Evolutionary conservation across 2,888 invertebrate genomes (phyloP).

Genomic region (Dyspetes luteomarginatus): DNA sequence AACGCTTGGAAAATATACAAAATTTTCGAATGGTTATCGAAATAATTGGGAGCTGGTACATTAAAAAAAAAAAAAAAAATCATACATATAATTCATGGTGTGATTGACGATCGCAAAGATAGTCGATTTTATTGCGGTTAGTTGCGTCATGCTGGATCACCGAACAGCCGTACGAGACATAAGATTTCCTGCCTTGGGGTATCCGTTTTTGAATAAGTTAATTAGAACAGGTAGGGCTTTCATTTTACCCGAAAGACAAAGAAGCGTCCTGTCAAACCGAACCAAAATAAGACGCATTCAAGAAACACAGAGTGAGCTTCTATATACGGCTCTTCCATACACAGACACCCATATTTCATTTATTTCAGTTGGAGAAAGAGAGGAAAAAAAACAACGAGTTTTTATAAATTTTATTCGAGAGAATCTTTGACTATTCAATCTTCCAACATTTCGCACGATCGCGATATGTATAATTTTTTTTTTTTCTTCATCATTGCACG

Average conservation of each 20-base stretch:
- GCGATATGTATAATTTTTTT: background rate
- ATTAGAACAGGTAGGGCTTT: slow-evolving; percentile 81
- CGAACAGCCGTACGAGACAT: slow-evolving; percentile 72
- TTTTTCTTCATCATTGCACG: background rate
- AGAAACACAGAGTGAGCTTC: slow-evolving; percentile 20
- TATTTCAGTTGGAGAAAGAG: slow-evolving; percentile 59
- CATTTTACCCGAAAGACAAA: slow-evolving; percentile 77
- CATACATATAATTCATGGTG: background rate
- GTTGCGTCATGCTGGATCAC: slow-evolving; percentile 21
- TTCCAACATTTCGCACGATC: background rate
- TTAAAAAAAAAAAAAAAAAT: background rate
- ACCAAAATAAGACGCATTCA: slow-evolving; percentile 82
- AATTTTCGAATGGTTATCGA: background rate
- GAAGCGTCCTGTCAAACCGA: slow-evolving; percentile 78
- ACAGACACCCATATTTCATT: slow-evolving; percentile 71
- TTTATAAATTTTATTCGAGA: background rate
- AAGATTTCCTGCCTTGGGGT: slow-evolving; percentile 79
- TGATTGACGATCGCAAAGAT: background rate
- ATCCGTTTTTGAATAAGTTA: slow-evolving; percentile 80
- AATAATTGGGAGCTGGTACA: slow-evolving; percentile 1
- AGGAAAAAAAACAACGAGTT: background rate
- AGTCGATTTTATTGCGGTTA: background rate
- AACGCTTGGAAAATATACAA: background rate
- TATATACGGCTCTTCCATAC: slow-evolving; percentile 35
- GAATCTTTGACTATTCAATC: background rate